phyloP scores from a whole-genome alignment of 1,140 invertebrate species.

The Druon quercuslanigerum region DNA sequence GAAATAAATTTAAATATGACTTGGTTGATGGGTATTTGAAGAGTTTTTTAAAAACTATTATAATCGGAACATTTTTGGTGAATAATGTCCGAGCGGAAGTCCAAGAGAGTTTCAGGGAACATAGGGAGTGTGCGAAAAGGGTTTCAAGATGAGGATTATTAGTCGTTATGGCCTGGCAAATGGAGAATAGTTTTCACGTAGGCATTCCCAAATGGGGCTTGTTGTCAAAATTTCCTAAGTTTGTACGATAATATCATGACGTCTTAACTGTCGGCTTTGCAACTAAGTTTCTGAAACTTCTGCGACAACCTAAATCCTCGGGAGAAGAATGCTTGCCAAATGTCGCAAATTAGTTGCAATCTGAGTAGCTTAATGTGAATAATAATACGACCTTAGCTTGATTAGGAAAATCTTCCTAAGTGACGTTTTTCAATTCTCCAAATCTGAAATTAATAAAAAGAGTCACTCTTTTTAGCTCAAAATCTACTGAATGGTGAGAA shows the following conservation, averaged over 20 bases:
- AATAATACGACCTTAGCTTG: conserved; percentile 7
- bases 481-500: too few relatives aligned
- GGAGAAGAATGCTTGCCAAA: conserved; percentile 13
- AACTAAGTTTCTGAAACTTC: conserved; percentile 45
- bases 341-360: conserved; percentile 16
- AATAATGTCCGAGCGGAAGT: too few relatives aligned
- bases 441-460: too few relatives aligned
- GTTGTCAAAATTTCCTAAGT: conserved; percentile 58
- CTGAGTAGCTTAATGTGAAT: conserved; percentile 11
- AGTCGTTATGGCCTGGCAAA: conserved; percentile 57
- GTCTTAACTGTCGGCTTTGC: conserved; percentile 54
- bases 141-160: conserved; percentile 28
- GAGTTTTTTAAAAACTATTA: too few relatives aligned
- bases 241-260: conserved; percentile 49
- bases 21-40: too few relatives aligned
- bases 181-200: conserved; percentile 44
- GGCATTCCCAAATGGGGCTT: conserved; percentile 51
- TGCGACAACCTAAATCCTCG: conserved; percentile 36
- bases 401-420: neutral
- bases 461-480: too few relatives aligned
- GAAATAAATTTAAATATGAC: too few relatives aligned
- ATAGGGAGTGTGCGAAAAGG: too few relatives aligned
- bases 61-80: too few relatives aligned
- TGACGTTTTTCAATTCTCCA: neutral
- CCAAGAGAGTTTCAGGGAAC: too few relatives aligned